These are phyloP conservation scores for Dicerorhinus sumatrensis DNA, from an alignment of 2,113 vertebrate genomes.

Conservation along the genomic window DNA sequence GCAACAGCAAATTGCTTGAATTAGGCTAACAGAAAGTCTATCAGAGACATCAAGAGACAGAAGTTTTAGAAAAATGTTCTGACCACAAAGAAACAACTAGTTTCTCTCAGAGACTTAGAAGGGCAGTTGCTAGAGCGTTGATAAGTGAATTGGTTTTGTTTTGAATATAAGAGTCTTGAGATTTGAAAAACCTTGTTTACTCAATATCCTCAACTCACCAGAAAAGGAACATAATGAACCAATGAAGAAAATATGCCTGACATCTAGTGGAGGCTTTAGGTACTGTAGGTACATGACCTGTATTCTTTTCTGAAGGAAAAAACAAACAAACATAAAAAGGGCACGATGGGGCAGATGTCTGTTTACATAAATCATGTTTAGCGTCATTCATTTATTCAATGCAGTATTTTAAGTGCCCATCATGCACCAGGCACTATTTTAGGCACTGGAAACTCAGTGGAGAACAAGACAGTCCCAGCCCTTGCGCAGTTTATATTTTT, in stretches of 20 bases:
- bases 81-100: conserved; percentile 27
- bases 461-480: neutral
- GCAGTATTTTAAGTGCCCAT: neutral
- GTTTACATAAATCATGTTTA: neutral
- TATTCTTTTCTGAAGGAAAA: neutral
- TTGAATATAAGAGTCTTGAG: neutral
- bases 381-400: neutral
- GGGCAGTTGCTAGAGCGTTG: neutral
- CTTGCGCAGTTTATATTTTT: conserved; percentile 36
- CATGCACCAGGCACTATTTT: neutral
- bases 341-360: neutral
- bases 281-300: neutral
- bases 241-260: conserved; percentile 58
- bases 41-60: neutral
- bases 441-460: neutral
- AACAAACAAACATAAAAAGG: neutral
- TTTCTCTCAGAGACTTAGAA: conserved; percentile 40
- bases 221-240: neutral
- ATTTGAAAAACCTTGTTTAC: conserved; percentile 60
- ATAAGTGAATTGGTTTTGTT: conserved; percentile 27
- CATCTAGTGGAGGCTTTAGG: conserved; percentile 67
- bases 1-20: conserved; percentile 61
- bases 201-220: neutral
- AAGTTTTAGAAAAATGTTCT: conserved; percentile 36
- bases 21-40: conserved; percentile 29